phyloP scores from a whole-genome alignment of 2,797 vertebrate species.

The Luscinia megarhynchos region DNA sequence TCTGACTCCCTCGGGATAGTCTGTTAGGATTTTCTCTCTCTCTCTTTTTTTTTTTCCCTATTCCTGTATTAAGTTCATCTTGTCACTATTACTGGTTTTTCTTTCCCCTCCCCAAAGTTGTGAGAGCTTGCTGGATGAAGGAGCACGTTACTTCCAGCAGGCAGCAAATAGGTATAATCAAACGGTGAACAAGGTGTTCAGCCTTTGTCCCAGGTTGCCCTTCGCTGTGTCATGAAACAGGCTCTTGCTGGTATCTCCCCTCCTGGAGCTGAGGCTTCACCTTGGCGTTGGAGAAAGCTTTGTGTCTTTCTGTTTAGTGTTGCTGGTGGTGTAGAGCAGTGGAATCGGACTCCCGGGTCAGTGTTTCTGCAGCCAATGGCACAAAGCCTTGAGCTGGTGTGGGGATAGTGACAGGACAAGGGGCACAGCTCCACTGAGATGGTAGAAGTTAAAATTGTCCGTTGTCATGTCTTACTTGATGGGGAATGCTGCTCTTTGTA shows the following conservation, averaged over 20 bases:
- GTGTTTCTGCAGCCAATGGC: not conserved
- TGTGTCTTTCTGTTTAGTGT: not conserved
- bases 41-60: not conserved
- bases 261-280: not conserved
- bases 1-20: not conserved
- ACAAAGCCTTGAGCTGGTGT: rapidly evolving
- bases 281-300: not conserved
- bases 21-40: not conserved
- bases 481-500: not conserved
- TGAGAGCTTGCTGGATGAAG: not conserved
- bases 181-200: not conserved
- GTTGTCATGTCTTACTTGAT: not conserved
- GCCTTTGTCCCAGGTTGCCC: not conserved
- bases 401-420: rapidly evolving
- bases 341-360: not conserved
- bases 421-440: not conserved
- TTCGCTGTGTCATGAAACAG: not conserved
- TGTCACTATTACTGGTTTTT: not conserved
- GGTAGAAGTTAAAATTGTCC: not conserved
- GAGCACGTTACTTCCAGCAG: rapidly evolving
- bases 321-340: not conserved
- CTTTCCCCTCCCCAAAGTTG: not conserved
- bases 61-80: rapidly evolving
- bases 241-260: not conserved
- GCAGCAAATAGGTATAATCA: not conserved